Conservation (phyloP, 2,113 vertebrate genomes). For the Monopterus albus region DNA sequence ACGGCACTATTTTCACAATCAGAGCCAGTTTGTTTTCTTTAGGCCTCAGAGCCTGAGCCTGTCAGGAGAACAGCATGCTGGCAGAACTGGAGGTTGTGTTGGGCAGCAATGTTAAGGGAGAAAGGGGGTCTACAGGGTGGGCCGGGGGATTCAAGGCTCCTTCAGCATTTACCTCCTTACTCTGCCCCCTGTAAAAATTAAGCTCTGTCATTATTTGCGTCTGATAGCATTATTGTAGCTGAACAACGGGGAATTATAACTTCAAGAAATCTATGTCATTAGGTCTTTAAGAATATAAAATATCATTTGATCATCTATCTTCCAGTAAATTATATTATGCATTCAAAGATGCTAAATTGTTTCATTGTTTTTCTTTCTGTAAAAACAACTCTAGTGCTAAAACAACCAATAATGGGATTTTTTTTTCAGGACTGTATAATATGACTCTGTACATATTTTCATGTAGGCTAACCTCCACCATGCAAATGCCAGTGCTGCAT, state of each 20-base stretch:
- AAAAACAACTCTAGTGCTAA: conserved; percentile 1
- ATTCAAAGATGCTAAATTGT: background rate
- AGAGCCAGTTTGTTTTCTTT: conserved; percentile 84
- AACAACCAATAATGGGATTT: background rate
- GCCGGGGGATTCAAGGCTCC: conserved; percentile 53
- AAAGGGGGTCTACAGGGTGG: conserved; percentile 59
- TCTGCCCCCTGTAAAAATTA: background rate
- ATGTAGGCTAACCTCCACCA: conserved; percentile 20
- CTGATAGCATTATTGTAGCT: background rate
- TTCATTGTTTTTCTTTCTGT: conserved; percentile 4
- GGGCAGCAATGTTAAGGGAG: conserved; percentile 44
- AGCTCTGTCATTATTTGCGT: conserved; percentile 5
- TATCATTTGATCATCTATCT: too few species aligned
- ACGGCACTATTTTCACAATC: conserved; percentile 82
- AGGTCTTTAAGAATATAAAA: too few species aligned
- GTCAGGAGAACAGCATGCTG: conserved; percentile 72
- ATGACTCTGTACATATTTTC: conserved; percentile 27
- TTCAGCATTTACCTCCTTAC: conserved; percentile 48
- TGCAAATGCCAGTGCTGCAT: conserved; percentile 41
- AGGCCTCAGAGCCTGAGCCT: conserved; percentile 71
- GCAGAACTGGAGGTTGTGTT: conserved; percentile 59
- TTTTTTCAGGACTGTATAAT: background rate
- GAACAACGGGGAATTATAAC: background rate
- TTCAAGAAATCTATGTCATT: too few species aligned
- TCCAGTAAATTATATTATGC: too few species aligned